Percentiles rank a stretch among this genome's conserved stretches.
Evolutionary conservation across 2,797 vertebrate species (phyloP).

Genomic region (Sarcophilus harrisii): DNA sequence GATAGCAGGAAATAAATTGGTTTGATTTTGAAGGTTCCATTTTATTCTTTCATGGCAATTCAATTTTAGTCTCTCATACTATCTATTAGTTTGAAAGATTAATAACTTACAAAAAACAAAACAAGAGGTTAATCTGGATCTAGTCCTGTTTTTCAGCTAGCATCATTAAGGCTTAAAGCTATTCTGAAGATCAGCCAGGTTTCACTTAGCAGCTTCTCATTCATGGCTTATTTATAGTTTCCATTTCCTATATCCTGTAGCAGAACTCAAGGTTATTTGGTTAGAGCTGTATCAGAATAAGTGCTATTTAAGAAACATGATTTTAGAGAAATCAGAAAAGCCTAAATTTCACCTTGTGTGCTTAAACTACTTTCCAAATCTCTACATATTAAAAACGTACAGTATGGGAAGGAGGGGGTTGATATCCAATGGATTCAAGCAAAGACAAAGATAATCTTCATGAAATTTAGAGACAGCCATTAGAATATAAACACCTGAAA

Average conservation of each 20-base stretch:
- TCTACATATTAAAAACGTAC: not conserved
- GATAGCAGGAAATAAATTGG: not conserved
- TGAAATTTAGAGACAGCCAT: not conserved
- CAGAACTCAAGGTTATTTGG: not conserved
- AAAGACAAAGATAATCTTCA: not conserved
- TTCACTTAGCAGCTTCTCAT: not conserved
- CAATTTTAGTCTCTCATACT: not conserved
- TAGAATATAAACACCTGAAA: not conserved
- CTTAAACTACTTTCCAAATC: not conserved
- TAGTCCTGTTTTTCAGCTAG: not conserved
- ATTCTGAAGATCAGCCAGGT: not conserved
- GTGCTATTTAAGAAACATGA: not conserved
- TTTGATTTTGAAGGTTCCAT: not conserved
- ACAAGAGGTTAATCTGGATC: not conserved
- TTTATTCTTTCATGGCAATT: not conserved
- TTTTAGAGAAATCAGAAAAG: not conserved
- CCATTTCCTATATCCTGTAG: not conserved
- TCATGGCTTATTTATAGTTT: not conserved
- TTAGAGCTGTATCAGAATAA: not conserved
- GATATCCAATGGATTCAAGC: not conserved
- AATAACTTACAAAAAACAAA: not conserved
- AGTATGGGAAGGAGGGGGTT: not conserved
- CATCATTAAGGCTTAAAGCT: not conserved
- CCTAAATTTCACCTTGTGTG: not conserved
- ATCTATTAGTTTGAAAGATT: not conserved